phyloP scores from a whole-genome alignment of 2,797 vertebrate genomes.

The Xyrichtys novacula region DNA sequence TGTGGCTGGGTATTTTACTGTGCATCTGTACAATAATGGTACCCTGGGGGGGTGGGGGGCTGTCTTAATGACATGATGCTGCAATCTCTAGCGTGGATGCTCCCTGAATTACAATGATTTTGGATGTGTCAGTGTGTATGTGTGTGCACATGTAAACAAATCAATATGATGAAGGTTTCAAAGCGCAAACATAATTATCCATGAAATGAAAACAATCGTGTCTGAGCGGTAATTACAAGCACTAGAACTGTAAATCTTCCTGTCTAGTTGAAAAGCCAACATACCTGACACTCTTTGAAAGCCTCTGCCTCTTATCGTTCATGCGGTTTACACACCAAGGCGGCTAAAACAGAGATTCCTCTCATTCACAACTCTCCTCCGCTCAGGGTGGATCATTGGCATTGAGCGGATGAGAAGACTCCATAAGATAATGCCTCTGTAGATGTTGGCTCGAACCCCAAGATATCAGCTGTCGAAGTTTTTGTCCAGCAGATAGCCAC shows the following conservation, averaged over 20 bases:
- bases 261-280: conserved; percentile 39
- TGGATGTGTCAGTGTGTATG: conserved; percentile 19
- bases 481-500: conserved; percentile 70
- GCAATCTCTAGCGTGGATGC: conserved; percentile 68
- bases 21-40: conserved; percentile 74
- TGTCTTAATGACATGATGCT: conserved; percentile 75
- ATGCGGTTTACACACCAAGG: conserved; percentile 23
- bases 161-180: conserved; percentile 63
- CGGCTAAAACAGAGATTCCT: conserved; percentile 28
- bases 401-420: conserved; percentile 57
- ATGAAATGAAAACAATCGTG: conserved; percentile 59
- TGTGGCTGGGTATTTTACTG: conserved; percentile 63
- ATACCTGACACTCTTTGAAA: conserved; percentile 42
- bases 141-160: conserved; percentile 64
- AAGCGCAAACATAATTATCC: conserved; percentile 67
- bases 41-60: conserved; percentile 55
- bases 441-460: conserved; percentile 60
- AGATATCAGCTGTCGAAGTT: conserved; percentile 61
- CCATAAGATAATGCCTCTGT: conserved; percentile 53
- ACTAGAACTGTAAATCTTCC: conserved; percentile 57
- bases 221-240: conserved; percentile 63
- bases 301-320: conserved; percentile 21
- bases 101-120: conserved; percentile 62
- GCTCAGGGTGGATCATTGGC: conserved; percentile 58
- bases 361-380: conserved; percentile 53